Percentiles rank a stretch among this genome's conserved stretches.
Conservation (phyloP, 2,797 vertebrate genomes). For the Lutra lutra region DNA sequence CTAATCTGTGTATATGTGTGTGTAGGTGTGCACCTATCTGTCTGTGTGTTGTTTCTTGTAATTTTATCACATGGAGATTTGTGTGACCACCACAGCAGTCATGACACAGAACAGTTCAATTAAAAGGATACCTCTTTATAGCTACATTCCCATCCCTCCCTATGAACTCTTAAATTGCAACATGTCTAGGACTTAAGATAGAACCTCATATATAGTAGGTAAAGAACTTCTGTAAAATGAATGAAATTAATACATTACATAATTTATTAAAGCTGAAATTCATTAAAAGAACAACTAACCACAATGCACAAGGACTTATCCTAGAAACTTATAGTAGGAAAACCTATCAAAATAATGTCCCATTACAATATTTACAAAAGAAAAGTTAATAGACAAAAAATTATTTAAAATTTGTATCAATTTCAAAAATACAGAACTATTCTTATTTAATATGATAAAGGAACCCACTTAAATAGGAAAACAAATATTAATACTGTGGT, state of each 20-base stretch:
- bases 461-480: background rate
- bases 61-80: background rate
- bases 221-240: background rate
- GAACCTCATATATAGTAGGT: background rate
- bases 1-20: background rate
- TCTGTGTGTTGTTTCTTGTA: background rate
- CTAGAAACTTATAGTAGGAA: background rate
- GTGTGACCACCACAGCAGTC: background rate
- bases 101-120: background rate
- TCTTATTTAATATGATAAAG: background rate
- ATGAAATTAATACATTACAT: conserved; percentile 10
- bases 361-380: background rate
- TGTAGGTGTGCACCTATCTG: background rate
- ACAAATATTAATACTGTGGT: background rate
- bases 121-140: background rate
- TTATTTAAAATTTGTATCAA: background rate
- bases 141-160: background rate
- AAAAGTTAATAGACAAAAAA: background rate
- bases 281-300: background rate
- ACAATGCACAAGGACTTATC: background rate
- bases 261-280: background rate
- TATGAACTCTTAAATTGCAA: background rate
- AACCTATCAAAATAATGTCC: background rate
- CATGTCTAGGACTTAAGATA: background rate
- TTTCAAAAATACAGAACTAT: background rate